Conservation (phyloP, 1,140 invertebrate genomes). For the Solenopsis fugax region DNA sequence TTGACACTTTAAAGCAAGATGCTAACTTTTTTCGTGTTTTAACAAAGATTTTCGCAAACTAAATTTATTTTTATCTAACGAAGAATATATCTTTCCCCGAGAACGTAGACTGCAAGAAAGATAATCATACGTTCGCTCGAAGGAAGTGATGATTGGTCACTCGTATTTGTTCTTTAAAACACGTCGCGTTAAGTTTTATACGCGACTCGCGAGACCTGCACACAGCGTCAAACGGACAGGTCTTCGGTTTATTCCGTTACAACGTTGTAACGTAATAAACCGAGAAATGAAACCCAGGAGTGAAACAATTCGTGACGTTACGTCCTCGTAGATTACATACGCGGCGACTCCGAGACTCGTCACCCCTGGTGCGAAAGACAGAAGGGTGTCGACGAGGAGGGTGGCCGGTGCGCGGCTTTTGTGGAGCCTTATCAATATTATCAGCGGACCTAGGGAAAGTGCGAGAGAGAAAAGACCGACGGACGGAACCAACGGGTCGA, state of each 20-base stretch:
- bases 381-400: conserved; percentile 46
- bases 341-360: conserved; percentile 20
- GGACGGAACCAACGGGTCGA: not conserved
- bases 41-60: not conserved
- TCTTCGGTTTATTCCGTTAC: not conserved
- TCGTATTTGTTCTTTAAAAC: not conserved
- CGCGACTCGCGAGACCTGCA: not conserved
- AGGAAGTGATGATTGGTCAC: not conserved
- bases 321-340: conserved; percentile 27
- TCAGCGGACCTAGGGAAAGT: conserved; percentile 50
- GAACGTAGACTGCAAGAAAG: not conserved
- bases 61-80: not conserved
- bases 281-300: not conserved
- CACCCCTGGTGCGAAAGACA: conserved; percentile 32
- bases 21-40: not conserved
- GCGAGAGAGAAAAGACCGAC: not conserved
- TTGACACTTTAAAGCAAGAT: not conserved
- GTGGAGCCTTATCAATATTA: conserved; percentile 75
- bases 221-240: not conserved
- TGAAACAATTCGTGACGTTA: conserved; percentile 10
- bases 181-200: not conserved
- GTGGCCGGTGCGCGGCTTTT: conserved; percentile 28
- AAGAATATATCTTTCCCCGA: not conserved
- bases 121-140: not conserved
- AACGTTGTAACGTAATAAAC: conserved; percentile 26